Percentiles rank a stretch among this genome's conserved stretches.
Conservation (phyloP, 2,113 vertebrate genomes). For the Egretta garzetta region DNA sequence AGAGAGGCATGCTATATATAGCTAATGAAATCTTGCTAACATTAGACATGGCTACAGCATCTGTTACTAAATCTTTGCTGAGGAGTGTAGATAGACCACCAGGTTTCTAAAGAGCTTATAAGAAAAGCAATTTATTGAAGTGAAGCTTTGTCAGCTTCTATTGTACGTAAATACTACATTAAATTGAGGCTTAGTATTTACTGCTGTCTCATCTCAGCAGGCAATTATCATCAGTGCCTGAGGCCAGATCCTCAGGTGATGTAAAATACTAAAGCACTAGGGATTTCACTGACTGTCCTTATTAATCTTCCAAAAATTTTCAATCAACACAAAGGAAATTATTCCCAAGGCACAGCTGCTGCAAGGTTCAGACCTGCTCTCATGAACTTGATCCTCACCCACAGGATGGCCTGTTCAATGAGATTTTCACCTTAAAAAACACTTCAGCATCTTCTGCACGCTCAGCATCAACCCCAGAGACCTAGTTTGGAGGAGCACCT, state of each 20-base stretch:
- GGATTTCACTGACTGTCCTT: not conserved
- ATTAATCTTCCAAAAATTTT: not conserved
- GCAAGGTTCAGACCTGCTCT: not conserved
- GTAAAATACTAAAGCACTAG: not conserved
- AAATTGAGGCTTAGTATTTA: conserved; percentile 24
- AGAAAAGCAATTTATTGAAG: conserved; percentile 17
- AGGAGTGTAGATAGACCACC: not conserved
- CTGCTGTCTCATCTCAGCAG: conserved; percentile 3
- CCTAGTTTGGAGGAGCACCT: not conserved
- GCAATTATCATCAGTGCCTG: not conserved
- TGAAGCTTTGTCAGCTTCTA: conserved; percentile 22
- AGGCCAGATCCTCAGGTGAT: not conserved
- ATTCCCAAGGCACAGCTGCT: not conserved
- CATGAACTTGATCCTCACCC: not conserved
- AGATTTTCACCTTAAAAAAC: not conserved
- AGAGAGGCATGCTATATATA: conserved; percentile 13
- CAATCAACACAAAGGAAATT: not conserved
- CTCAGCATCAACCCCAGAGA: not conserved
- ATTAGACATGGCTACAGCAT: conserved; percentile 30
- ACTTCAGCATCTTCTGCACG: accelerated
- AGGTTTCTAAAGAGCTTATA: not conserved
- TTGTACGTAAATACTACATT: not conserved
- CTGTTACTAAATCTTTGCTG: conserved; percentile 49
- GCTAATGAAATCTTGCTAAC: conserved; percentile 41
- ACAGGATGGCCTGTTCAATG: accelerated